Percentiles rank a stretch among this genome's conserved stretches.
These are phyloP conservation scores for Lamprotornis superbus DNA, from an alignment of 2,113 vertebrate genomes.

Conservation along the genomic window DNA sequence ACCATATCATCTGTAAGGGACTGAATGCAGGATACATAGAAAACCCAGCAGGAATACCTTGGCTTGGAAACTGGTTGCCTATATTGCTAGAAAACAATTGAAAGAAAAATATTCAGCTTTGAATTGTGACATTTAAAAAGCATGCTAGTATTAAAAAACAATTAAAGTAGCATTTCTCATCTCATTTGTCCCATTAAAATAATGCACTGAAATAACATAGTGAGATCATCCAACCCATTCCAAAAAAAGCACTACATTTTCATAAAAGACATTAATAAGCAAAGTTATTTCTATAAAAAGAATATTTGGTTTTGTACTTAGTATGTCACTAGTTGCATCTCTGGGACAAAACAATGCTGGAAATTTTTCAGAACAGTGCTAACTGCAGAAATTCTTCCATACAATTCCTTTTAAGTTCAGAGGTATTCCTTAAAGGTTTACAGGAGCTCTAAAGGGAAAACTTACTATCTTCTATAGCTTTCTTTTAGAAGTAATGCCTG, in stretches of 20 bases:
- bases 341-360: not conserved
- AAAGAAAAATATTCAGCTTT: not conserved
- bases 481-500: not conserved
- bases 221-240: not conserved
- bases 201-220: not conserved
- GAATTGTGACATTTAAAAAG: not conserved
- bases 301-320: not conserved
- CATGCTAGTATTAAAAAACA: not conserved
- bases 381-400: not conserved
- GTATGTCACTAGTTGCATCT: not conserved
- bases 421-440: not conserved
- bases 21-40: slow-evolving; percentile 82
- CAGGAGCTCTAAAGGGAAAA: not conserved
- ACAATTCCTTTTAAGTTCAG: not conserved
- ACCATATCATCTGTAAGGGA: slow-evolving; percentile 91
- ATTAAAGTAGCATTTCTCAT: not conserved
- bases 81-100: slow-evolving; percentile 59
- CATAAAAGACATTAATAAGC: not conserved
- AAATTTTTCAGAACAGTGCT: not conserved
- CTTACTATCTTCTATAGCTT: not conserved
- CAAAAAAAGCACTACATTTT: not conserved
- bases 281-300: not conserved
- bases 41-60: slow-evolving; percentile 69
- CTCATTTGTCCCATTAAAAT: not conserved
- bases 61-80: slow-evolving; percentile 75